These are phyloP conservation scores for Cremastinae sp. DNA, from an alignment of 2,888 invertebrate genomes.

Conservation along the genomic window DNA sequence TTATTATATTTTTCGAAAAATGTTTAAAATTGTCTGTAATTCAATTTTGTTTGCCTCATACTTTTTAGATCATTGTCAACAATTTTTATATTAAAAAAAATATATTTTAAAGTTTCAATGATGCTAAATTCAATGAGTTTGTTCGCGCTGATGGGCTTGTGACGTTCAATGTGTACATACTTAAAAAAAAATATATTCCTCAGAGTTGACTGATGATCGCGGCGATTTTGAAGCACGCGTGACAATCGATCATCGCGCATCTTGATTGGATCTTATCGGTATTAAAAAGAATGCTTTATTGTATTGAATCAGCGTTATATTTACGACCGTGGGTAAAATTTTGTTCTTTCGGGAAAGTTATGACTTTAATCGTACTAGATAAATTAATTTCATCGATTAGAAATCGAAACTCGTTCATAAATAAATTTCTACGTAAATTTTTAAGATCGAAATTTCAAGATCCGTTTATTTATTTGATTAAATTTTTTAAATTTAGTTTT, in stretches of 20 bases:
- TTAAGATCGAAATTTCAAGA: too few relatives aligned
- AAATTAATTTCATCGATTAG: too few relatives aligned
- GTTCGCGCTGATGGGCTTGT: constrained; percentile 31
- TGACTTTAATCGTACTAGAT: too few relatives aligned
- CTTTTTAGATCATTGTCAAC: neutral
- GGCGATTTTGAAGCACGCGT: constrained; percentile 23
- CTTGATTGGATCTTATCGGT: constrained; percentile 41
- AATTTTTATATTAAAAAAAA: neutral
- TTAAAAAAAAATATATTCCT: constrained; percentile 4
- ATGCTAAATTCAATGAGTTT: neutral
- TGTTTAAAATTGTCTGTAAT: too few relatives aligned
- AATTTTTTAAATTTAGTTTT: too few relatives aligned
- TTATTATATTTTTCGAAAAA: too few relatives aligned
- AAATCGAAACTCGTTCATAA: too few relatives aligned
- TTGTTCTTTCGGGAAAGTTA: neutral
- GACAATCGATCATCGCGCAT: constrained; percentile 38
- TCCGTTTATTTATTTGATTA: too few relatives aligned
- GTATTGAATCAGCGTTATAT: constrained; percentile 12
- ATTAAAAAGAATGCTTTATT: constrained; percentile 26
- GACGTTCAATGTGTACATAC: constrained; percentile 19
- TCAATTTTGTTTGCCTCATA: too few relatives aligned
- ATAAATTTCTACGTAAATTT: too few relatives aligned
- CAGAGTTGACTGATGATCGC: constrained; percentile 16
- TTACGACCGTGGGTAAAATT: neutral
- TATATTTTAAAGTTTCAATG: neutral